phyloP scores from a whole-genome alignment of 2,888 invertebrate genomes.

The Pollenia angustigena region DNA sequence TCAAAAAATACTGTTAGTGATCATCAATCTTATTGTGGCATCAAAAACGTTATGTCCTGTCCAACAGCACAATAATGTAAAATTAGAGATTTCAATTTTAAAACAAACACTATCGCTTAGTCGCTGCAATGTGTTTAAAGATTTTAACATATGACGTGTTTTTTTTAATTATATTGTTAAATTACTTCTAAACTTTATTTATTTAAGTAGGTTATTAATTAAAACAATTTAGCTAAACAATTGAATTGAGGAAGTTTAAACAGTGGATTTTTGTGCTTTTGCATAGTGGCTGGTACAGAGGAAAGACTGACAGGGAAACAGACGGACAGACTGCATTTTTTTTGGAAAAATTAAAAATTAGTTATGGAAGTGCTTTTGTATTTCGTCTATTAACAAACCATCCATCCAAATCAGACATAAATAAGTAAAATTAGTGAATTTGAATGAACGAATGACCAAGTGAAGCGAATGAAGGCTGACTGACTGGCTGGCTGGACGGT shows the following conservation, averaged over 20 bases:
- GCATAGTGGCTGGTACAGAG: slow-evolving; percentile 14
- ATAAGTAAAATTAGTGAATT: slow-evolving; percentile 26
- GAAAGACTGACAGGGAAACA: slow-evolving; percentile 17
- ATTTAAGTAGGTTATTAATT: slow-evolving; percentile 49
- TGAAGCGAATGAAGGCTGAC: slow-evolving; percentile 35
- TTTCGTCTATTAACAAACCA: slow-evolving; percentile 60
- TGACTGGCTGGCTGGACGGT: slow-evolving; percentile 26
- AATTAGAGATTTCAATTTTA: no score
- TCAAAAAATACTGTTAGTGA: no score
- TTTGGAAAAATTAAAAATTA: slow-evolving; percentile 6
- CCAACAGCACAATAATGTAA: no score
- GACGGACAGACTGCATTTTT: no score
- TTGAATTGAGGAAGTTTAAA: slow-evolving; percentile 56
- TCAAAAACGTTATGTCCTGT: no score
- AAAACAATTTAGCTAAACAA: slow-evolving; percentile 36
- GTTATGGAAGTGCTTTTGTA: slow-evolving; percentile 57
- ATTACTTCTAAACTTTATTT: slow-evolving; percentile 21
- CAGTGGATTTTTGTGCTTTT: slow-evolving; percentile 41
- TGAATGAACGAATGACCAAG: slow-evolving; percentile 47
- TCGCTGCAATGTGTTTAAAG: slow-evolving; percentile 18
- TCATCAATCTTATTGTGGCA: no score
- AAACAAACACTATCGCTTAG: neutral
- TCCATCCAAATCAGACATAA: slow-evolving; percentile 65
- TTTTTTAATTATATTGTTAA: slow-evolving; percentile 9
- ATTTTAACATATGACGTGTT: neutral